phyloP scores from a whole-genome alignment of 37 sponge, comb jelly and placozoan genomes.

The Amphimedon queenslandica region DNA sequence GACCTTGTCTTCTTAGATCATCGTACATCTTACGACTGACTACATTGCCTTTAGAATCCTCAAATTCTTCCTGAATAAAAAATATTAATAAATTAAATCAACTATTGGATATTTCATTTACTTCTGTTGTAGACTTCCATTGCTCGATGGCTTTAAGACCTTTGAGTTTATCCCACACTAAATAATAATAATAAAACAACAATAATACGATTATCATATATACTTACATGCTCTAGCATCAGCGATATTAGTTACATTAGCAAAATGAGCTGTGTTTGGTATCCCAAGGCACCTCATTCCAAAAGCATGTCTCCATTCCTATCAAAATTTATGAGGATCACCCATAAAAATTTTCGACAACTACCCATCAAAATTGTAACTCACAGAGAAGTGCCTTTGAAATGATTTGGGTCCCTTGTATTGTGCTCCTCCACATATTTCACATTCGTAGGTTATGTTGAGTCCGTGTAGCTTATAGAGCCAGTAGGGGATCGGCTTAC shows the following conservation, averaged over 20 bases:
- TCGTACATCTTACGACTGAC: constrained; percentile 88
- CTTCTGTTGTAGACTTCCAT: constrained; percentile 45
- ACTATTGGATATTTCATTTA: no score
- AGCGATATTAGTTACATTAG: constrained; percentile 86
- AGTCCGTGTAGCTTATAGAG: constrained; percentile 98
- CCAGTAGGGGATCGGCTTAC: constrained; percentile 99
- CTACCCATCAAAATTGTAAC: no score
- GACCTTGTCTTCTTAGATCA: constrained; percentile 88
- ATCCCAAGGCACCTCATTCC: constrained; percentile 99
- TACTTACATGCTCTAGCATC: constrained; percentile 86
- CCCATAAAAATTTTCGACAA: neutral
- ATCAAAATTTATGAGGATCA: neutral
- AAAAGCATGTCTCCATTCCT: constrained; percentile 98
- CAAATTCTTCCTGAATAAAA: constrained; percentile 82
- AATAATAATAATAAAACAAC: neutral
- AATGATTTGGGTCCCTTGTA: constrained; percentile 98
- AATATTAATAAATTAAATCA: no score
- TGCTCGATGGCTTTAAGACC: constrained; percentile 19
- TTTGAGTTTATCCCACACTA: constrained; percentile 89
- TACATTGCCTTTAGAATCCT: constrained; percentile 96
- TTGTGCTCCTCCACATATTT: constrained; percentile 92
- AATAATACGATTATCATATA: neutral
- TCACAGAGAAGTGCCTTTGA: constrained; percentile 94
- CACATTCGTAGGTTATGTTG: constrained; percentile 94
- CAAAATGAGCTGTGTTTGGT: constrained; percentile 99